Base-by-base conservation (phyloP, 1,140 invertebrate genomes). In the Limonius californicus region DNA sequence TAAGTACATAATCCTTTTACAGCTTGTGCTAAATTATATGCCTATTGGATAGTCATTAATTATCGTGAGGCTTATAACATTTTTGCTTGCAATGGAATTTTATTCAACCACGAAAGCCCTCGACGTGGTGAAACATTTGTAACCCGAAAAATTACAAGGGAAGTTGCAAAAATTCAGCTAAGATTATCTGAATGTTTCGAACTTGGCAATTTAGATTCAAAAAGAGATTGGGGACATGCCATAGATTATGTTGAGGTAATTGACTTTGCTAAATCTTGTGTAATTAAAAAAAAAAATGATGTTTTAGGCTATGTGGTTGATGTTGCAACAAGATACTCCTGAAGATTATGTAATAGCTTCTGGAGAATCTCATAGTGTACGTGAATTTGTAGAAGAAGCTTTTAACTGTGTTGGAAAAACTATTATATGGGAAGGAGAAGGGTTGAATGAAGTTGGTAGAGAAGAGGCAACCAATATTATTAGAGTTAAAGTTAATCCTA, bases 31-130 rank as follows among this genome's bases (percentile, higher is more conserved):
- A 99, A 99, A 79, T 82, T 99, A 57, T 99, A 98, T 76, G 97
- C 91, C 1, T 99, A 95, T 74, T 99, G 98, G 97, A 99, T 99
- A 70, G 92, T 97, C 0, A 84, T 96, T 9, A 99, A 99, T 79
- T 99, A 99, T 74, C 83, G 97, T 61, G 97, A 99, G 77, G 96
- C 98, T 0, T 99, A 99, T 74, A 84, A 88, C 57, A 98, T 99
- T 88, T 99, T 90, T 81, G 95, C 96, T 1, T 97, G 94, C 70
- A 99, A 99, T 81, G 98, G 98, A 0, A 97, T 99, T 66, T 82
- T 99, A 2, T 99, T 99, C 75, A 99, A 99, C 81, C 98, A 99
- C 76, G 98, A 99, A 82, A 98, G 95, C 78, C 98, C 98, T 1
- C 80, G 98, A 64, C 81, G 98, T 76, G 97, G 97, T 66, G 97